phyloP scores from a whole-genome alignment of 2,888 invertebrate genomes.

The Leuctra nigra region DNA sequence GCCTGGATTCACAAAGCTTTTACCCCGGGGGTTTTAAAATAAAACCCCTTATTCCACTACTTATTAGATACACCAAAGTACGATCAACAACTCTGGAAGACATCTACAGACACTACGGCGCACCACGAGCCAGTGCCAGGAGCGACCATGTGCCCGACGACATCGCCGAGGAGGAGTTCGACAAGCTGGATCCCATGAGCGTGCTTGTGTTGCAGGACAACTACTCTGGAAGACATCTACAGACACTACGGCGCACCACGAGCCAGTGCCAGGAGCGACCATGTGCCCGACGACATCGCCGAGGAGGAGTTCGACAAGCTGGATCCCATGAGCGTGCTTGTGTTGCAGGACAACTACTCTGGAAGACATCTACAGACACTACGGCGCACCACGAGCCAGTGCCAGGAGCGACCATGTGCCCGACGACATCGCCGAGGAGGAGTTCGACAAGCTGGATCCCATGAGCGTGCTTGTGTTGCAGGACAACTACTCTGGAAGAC shows the following conservation, averaged over 20 bases:
- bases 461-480: too few species aligned
- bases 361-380: slow-evolving; percentile 62
- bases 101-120: slow-evolving; percentile 56
- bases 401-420: slow-evolving; percentile 38
- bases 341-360: slow-evolving; percentile 57
- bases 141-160: slow-evolving; percentile 40
- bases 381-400: slow-evolving; percentile 38
- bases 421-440: slow-evolving; percentile 47
- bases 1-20: too few species aligned
- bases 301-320: slow-evolving; percentile 49
- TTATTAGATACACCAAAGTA: too few species aligned
- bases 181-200: too few species aligned
- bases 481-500: slow-evolving; percentile 63
- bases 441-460: slow-evolving; percentile 43
- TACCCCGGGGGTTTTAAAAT: too few species aligned
- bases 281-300: slow-evolving; percentile 39
- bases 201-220: slow-evolving; percentile 54
- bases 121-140: slow-evolving; percentile 26
- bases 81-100: slow-evolving; percentile 65
- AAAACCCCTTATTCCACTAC: too few species aligned
- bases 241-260: slow-evolving; percentile 47
- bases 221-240: slow-evolving; percentile 63
- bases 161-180: slow-evolving; percentile 48
- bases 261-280: slow-evolving; percentile 35
- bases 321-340: too few species aligned